phyloP scores from a whole-genome alignment of 2,797 vertebrate genomes.

The Girardinus metallicus region DNA sequence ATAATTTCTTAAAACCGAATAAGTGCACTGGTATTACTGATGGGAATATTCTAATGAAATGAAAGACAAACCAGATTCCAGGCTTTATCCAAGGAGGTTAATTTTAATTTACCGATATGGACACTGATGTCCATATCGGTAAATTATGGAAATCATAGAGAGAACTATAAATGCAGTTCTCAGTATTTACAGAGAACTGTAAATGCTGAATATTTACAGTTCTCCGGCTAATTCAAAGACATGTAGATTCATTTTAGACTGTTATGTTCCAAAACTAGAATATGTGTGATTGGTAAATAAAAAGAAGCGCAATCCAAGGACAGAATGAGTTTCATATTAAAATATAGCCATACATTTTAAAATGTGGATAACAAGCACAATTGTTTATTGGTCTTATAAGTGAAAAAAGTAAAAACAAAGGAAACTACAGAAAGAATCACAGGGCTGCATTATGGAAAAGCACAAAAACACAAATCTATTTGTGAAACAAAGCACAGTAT shows the following conservation, averaged over 20 bases:
- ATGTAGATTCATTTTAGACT: background rate
- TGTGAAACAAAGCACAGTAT: slow-evolving; percentile 29
- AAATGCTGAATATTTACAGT: background rate
- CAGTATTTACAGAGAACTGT: too few species aligned
- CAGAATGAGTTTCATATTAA: background rate
- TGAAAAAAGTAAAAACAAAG: slow-evolving; percentile 27
- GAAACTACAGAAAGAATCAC: slow-evolving; percentile 3
- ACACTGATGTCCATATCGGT: too few species aligned
- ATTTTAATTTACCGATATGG: background rate
- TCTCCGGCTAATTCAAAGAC: background rate
- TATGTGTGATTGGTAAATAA: background rate
- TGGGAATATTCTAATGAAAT: background rate
- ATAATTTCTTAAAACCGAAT: background rate
- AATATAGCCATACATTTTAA: background rate
- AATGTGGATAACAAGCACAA: background rate
- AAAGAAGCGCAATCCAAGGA: background rate
- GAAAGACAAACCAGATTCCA: background rate
- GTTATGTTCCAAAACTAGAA: background rate
- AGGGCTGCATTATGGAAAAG: background rate
- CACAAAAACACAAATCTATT: slow-evolving; percentile 3
- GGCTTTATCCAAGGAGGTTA: background rate
- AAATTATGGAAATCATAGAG: too few species aligned
- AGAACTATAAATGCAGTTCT: too few species aligned
- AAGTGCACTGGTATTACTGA: background rate
- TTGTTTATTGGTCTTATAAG: slow-evolving; percentile 30